Conservation (phyloP, 2,113 vertebrate genomes). For the Zootoca vivipara region DNA sequence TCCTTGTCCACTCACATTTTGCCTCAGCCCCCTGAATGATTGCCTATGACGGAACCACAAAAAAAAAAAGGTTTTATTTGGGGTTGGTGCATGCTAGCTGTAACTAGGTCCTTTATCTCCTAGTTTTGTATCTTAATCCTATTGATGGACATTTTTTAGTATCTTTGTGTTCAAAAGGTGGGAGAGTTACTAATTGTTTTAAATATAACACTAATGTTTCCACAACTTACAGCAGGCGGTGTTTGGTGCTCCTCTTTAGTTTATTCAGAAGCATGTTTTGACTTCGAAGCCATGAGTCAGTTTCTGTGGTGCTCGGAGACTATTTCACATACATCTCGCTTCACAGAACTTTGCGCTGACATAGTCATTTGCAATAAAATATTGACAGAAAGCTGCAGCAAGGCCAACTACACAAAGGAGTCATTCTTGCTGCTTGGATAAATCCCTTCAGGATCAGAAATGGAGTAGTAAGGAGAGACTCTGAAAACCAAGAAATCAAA, state of each 20-base stretch:
- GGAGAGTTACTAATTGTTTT: neutral
- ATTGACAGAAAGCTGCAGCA: slow-evolving; percentile 21
- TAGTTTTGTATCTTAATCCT: too few species aligned
- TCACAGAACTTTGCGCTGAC: neutral
- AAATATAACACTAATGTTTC: neutral
- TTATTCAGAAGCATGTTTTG: neutral
- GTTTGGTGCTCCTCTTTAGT: neutral
- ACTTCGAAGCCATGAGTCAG: neutral
- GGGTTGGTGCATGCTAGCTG: too few species aligned
- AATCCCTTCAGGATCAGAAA: slow-evolving; percentile 20
- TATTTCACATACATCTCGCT: neutral
- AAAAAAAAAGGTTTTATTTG: too few species aligned
- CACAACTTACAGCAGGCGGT: too few species aligned
- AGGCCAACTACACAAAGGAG: slow-evolving; percentile 18
- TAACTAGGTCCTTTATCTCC: neutral
- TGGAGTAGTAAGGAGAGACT: neutral
- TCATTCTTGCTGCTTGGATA: slow-evolving; percentile 45
- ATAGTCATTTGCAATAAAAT: neutral
- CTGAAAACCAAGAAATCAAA: neutral
- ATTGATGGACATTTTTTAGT: neutral
- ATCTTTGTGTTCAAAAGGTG: neutral
- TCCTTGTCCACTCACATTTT: too few species aligned
- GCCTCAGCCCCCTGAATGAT: too few species aligned
- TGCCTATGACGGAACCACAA: too few species aligned
- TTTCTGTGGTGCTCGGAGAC: neutral